Evolutionary conservation across 1,140 invertebrate genomes (phyloP).

Genomic region (Parapsyche elsis): DNA sequence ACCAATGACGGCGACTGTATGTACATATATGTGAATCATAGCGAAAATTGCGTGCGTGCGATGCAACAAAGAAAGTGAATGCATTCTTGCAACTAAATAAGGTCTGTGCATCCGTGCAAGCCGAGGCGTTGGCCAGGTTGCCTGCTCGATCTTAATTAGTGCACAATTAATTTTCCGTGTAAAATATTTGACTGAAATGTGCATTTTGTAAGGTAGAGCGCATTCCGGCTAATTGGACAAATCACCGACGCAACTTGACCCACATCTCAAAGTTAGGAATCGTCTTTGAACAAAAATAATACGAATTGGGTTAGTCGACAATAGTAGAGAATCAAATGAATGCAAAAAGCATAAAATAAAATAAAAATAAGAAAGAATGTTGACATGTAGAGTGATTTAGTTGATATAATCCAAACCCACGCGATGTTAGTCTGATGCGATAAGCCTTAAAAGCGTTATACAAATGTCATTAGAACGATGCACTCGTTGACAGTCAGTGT

Average conservation of each 20-base stretch:
- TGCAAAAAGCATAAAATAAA: too few relatives aligned
- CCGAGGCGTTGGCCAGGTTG: conserved; percentile 1
- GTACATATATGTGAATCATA: too few relatives aligned
- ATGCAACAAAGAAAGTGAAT: neutral
- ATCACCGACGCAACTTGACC: neutral
- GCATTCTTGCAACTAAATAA: neutral
- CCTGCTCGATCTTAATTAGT: conserved; percentile 19
- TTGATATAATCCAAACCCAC: neutral
- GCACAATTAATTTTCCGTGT: neutral
- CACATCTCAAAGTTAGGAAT: neutral
- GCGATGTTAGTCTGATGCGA: neutral
- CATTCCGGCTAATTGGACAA: too few relatives aligned
- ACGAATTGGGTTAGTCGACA: too few relatives aligned
- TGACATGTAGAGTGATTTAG: too few relatives aligned
- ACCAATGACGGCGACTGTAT: too few relatives aligned
- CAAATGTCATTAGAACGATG: conserved; percentile 19
- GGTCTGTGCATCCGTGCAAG: neutral
- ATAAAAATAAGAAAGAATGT: too few relatives aligned
- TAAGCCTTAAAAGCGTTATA: neutral
- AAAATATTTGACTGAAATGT: too few relatives aligned
- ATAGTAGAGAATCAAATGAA: too few relatives aligned
- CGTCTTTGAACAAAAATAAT: too few relatives aligned
- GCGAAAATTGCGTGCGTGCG: neutral
- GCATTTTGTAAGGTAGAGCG: too few relatives aligned
- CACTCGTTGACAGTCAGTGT: neutral